Evolutionary conservation across 2,113 vertebrate species (phyloP).

Genomic region (Polyodon spathula): DNA sequence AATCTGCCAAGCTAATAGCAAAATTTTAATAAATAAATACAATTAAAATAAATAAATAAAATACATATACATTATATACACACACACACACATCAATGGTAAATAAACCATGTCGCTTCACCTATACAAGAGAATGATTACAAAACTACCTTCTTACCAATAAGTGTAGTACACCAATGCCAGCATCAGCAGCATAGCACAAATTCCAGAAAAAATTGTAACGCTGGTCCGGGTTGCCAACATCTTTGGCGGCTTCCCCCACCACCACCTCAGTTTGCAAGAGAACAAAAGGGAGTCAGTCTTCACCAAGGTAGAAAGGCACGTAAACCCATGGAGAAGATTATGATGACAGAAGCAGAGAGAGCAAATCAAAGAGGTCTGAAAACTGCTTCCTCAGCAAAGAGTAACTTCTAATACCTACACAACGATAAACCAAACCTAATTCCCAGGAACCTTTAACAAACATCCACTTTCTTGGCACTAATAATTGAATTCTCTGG

Average conservation of each 20-base stretch:
- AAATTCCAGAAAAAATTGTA: conserved; percentile 57
- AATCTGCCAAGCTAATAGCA: too few species aligned
- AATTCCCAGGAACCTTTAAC: not conserved
- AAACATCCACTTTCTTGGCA: not conserved
- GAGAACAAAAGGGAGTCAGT: conserved; percentile 17
- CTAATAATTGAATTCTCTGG: not conserved
- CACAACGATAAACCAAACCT: not conserved
- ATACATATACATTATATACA: too few species aligned
- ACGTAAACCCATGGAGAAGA: conserved; percentile 30
- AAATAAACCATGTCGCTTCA: too few species aligned
- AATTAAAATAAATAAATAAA: too few species aligned
- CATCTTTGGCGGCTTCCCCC: conserved; percentile 37
- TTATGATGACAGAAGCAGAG: conserved; percentile 37
- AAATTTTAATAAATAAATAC: too few species aligned
- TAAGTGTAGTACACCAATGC: conserved; percentile 65
- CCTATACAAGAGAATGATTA: too few species aligned
- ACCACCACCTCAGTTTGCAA: not conserved
- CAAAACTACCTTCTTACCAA: conserved; percentile 50
- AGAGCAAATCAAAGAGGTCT: conserved; percentile 42
- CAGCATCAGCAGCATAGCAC: conserved; percentile 35
- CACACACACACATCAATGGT: too few species aligned
- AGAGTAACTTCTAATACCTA: not conserved
- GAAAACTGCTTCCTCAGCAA: conserved; percentile 26
- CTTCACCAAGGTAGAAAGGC: conserved; percentile 2
- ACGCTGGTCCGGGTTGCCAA: conserved; percentile 36